A percentile compares a stretch with the other conserved stretches of the same genome.
Conservation (phyloP, 2,797 vertebrate genomes). For the Ceryle rudis region DNA sequence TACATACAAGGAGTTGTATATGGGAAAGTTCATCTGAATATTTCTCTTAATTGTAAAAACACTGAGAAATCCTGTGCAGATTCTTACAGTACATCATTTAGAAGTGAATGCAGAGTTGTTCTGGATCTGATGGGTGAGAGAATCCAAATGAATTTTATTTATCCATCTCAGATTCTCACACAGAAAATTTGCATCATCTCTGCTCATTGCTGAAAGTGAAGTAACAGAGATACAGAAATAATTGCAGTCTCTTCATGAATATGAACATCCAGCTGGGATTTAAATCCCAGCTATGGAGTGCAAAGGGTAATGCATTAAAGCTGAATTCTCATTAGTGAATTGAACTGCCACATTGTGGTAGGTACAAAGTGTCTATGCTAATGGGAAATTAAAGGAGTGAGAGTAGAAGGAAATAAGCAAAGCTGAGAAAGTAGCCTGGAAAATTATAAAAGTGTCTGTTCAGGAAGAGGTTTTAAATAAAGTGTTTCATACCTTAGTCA, state of each 20-base stretch:
- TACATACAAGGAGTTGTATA: not conserved
- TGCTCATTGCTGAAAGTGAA: not conserved
- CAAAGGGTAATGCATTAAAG: not conserved
- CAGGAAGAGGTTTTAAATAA: not conserved
- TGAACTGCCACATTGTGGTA: not conserved
- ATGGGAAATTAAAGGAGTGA: not conserved
- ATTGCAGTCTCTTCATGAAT: constrained; percentile 40
- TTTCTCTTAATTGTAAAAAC: not conserved
- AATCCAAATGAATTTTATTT: too few relatives aligned
- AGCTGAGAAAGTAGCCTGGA: not conserved
- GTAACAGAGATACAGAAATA: constrained; percentile 44
- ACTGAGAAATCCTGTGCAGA: not conserved
- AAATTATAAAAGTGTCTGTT: not conserved
- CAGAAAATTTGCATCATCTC: not conserved
- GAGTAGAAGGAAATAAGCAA: not conserved
- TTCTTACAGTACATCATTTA: not conserved
- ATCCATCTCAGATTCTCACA: not conserved
- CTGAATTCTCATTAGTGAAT: constrained; percentile 21
- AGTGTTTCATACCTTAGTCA: not conserved
- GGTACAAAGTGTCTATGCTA: not conserved
- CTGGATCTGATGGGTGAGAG: not conserved
- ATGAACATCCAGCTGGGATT: constrained; percentile 56
- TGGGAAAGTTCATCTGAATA: not conserved
- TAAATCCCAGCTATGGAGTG: not conserved
- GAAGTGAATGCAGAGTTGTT: not conserved